Base-by-base conservation (phyloP, 2,113 vertebrate genomes). In the Puma concolor region DNA sequence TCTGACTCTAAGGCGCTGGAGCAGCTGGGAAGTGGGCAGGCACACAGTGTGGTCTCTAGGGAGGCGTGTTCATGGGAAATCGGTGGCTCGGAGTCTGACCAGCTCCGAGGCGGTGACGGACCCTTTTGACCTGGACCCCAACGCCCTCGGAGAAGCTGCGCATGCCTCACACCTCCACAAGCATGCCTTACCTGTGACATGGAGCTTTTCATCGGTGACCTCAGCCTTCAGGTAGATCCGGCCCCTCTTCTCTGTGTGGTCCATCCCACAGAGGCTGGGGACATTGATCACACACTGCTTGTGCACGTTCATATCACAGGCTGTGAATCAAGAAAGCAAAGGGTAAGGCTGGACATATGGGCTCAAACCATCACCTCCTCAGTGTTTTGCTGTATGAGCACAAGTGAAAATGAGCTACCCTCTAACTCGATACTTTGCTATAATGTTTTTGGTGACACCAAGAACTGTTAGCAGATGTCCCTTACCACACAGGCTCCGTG, bases 251-350 rank as follows among this genome's bases (percentile, higher is more conserved):
- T 99, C 99, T 0, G 99, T 99, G 99, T 99, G 99, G 98, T 99
- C 99, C 95, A 99, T 99, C 57, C 99, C 99, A 4, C 99, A 99
- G 97, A 99, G 99, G 98, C 99, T 99, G 0, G 99, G 99, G 91
- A 99, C 99, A 0, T 99, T 99, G 95, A 99, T 99, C 60, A 99
- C 99, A 0, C 99, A 99, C 94, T 99, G 99, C 97, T 99, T 99
- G 98, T 99, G 99, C 50, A 99, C 99, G 1, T 99, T 99, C 99
- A 99, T 99, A 69, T 99, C 99, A 54, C 99, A 99, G 95, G 99
- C 99, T 99, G 98, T 17, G 97, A 91, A 91, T 71, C 2, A n/a
- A 80, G 87, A 96, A 0, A 94, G 77, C 97, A 93, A 38, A 0
- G 72, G 93, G 63, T 96, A 31, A 82, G 81, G 97, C 7, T 29